Percentiles rank a stretch among this genome's conserved stretches.
These are phyloP conservation scores for Meghimatium bilineatum DNA, from an alignment of 2,888 invertebrate genomes.

Conservation along the genomic window DNA sequence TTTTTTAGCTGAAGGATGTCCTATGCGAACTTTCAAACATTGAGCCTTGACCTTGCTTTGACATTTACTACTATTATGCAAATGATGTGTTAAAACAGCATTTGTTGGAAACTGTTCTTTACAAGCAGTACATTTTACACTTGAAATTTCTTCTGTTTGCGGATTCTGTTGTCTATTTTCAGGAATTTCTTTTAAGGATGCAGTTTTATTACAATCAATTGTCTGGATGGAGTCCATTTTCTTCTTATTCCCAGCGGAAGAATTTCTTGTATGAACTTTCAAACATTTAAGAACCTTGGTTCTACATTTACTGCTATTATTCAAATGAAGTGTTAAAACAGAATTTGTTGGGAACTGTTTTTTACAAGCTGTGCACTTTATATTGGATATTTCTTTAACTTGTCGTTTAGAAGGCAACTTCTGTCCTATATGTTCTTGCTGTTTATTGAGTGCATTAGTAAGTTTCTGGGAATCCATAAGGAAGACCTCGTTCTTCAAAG, in stretches of 20 bases:
- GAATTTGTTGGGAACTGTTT: slow-evolving; percentile 24
- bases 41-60: neutral
- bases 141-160: neutral
- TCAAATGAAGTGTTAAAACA: slow-evolving; percentile 19
- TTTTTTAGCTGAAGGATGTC: neutral
- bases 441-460: neutral
- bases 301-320: slow-evolving; percentile 10
- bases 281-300: neutral
- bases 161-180: no score
- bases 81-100: slow-evolving; percentile 16
- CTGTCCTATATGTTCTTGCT: neutral
- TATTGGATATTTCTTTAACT: neutral
- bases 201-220: no score
- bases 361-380: slow-evolving; percentile 12
- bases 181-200: no score
- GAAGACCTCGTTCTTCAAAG: no score
- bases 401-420: no score
- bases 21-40: neutral
- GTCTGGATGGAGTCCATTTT: no score
- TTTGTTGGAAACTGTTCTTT: slow-evolving; percentile 24
- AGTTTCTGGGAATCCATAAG: no score
- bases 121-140: slow-evolving; percentile 11
- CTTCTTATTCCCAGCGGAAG: neutral
- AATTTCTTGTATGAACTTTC: neutral
- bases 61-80: slow-evolving; percentile 9